Base-by-base conservation (phyloP, 2,797 vertebrate species). In the Arrhamphus sclerolepis region DNA sequence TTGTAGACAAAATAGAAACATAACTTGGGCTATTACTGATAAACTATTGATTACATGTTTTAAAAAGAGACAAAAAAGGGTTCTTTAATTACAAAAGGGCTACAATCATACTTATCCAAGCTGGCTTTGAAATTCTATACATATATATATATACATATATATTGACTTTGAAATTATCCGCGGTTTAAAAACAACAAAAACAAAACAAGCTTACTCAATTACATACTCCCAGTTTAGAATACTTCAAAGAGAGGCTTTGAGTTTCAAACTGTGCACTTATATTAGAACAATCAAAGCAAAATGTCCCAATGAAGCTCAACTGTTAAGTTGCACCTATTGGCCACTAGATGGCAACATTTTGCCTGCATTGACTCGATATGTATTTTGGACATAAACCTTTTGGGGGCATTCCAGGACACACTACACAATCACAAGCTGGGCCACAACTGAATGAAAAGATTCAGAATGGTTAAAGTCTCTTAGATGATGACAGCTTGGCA, bases 281-380 rank as follows among this genome's bases (percentile, higher is more conserved):
- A 42, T 42, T n/a, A 42, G 10, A 2, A n/a, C 20, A 31, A 50
- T 34, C 2, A 8, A 7, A 26, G 28, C 7, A 22, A 20, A 31
- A 7, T 18, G 11, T 29, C 18, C 10, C 14, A 21, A 14, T 20
- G 24, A n/a, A n/a, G n/a, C n/a, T n/a, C n/a, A n/a, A 6, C 24
- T 26, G 2, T 26, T 26, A 26, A 26, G 8, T 72, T 72, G 1
- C 48, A 56, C 19, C 4, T 4, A 0, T 70, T 52, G 17, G 13
- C 77, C 86, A 75, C 79, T 77, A 87, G 85, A 62, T 75, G 86
- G 86, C 72, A 61, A 39, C 54, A 51, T 60, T 73, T 62, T 26
- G 41, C 20, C 26, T 56, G 19, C 1, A 62, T 41, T 56, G 11
- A 31, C 18, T 51, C 2, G 8, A 8, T 41, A 47, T 70, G 9